These are phyloP conservation scores for Metallyticus violacea DNA, from an alignment of 2,888 invertebrate genomes.

Conservation along the genomic window DNA sequence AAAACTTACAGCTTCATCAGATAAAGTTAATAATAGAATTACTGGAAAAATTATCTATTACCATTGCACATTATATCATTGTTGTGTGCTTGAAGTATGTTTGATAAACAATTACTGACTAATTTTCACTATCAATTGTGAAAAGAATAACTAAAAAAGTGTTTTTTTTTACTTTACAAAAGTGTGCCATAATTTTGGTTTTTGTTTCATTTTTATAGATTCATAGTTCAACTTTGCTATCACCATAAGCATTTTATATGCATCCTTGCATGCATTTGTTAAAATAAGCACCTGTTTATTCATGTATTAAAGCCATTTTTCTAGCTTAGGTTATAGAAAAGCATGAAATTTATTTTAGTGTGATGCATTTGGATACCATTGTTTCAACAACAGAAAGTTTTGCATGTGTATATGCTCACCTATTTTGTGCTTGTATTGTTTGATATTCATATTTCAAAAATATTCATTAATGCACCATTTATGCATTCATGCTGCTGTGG, in stretches of 20 bases:
- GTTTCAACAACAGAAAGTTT: neutral
- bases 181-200: too few species aligned
- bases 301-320: neutral
- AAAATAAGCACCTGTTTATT: conserved; percentile 31
- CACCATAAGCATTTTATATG: neutral
- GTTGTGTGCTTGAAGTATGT: too few species aligned
- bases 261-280: conserved; percentile 21
- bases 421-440: neutral
- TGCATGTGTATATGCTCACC: neutral
- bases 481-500: neutral
- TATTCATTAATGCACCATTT: neutral
- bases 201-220: neutral
- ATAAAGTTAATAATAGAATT: too few species aligned
- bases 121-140: too few species aligned
- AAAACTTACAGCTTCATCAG: too few species aligned
- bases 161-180: too few species aligned
- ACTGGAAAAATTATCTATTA: too few species aligned
- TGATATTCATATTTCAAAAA: neutral
- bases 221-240: neutral
- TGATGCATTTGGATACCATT: neutral
- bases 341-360: neutral
- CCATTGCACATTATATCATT: too few species aligned
- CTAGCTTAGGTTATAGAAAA: neutral
- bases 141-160: too few species aligned
- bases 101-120: too few species aligned